Evolutionary conservation across 2,888 invertebrate species (phyloP).

Genomic region (Polyploca ridens): DNA sequence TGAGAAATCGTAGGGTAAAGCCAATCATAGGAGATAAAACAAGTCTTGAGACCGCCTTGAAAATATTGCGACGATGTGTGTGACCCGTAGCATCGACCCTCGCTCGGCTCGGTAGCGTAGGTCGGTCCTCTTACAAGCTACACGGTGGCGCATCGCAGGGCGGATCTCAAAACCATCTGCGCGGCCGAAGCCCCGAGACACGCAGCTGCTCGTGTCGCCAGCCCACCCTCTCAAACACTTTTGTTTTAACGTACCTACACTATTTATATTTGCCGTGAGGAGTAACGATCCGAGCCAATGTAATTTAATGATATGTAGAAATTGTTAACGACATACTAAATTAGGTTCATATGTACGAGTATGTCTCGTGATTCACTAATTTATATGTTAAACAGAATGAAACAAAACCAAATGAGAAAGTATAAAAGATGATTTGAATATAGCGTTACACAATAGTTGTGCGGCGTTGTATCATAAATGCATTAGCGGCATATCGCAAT

Average conservation of each 20-base stretch:
- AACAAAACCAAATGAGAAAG: conserved; percentile 12
- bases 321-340: background rate
- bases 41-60: background rate
- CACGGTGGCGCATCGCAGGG: conserved; percentile 29
- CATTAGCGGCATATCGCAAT: conserved; percentile 33
- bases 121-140: conserved; percentile 4
- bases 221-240: conserved; percentile 51
- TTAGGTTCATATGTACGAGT: background rate
- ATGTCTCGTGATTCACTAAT: background rate
- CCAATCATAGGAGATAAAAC: background rate
- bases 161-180: conserved; percentile 57
- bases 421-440: conserved; percentile 13
- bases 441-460: conserved; percentile 9
- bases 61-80: background rate
- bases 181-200: conserved; percentile 38
- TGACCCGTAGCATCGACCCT: background rate
- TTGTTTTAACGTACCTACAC: conserved; percentile 43
- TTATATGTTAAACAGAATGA: background rate
- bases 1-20: background rate
- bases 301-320: conserved; percentile 1
- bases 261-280: background rate
- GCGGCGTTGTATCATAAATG: conserved; percentile 30
- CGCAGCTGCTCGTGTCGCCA: conserved; percentile 54
- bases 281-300: background rate
- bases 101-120: background rate